Evolutionary conservation across 2,113 vertebrate genomes (phyloP).

Genomic region (Cochlearius cochlearius): DNA sequence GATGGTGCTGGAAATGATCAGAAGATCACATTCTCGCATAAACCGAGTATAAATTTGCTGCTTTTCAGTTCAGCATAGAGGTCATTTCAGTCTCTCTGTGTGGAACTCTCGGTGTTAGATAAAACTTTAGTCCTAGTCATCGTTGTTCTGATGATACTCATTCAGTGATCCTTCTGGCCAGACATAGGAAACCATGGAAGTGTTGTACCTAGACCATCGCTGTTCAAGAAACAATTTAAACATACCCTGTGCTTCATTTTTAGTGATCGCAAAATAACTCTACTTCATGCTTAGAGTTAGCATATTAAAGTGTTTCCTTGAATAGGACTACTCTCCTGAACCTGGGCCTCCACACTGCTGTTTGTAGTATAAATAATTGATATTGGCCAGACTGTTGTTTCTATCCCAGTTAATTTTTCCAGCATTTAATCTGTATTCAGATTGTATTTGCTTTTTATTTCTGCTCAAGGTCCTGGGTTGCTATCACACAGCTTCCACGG

Average conservation of each 20-base stretch:
- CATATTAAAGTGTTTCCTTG: neutral
- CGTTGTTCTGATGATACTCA: accelerated
- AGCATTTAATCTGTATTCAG: neutral
- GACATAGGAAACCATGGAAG: neutral
- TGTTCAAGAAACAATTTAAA: neutral
- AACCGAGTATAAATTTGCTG: accelerated
- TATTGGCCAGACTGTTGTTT: neutral
- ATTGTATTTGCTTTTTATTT: neutral
- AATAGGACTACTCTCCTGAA: neutral
- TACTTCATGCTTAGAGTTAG: neutral
- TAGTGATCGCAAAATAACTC: neutral
- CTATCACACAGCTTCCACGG: neutral
- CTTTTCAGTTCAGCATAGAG: accelerated
- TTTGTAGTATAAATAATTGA: neutral
- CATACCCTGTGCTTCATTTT: neutral
- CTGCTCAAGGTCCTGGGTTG: neutral
- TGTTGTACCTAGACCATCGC: neutral
- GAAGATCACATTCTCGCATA: accelerated
- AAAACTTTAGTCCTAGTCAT: accelerated
- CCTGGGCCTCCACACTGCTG: neutral
- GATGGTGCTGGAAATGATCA: neutral
- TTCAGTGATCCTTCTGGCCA: neutral
- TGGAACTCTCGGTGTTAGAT: neutral
- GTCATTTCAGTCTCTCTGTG: neutral
- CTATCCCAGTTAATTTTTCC: neutral